Evolutionary conservation across 1,140 invertebrate species (phyloP), one percentile per base, ranked within the genome.

Genomic region (Plutomurus gul): DNA sequence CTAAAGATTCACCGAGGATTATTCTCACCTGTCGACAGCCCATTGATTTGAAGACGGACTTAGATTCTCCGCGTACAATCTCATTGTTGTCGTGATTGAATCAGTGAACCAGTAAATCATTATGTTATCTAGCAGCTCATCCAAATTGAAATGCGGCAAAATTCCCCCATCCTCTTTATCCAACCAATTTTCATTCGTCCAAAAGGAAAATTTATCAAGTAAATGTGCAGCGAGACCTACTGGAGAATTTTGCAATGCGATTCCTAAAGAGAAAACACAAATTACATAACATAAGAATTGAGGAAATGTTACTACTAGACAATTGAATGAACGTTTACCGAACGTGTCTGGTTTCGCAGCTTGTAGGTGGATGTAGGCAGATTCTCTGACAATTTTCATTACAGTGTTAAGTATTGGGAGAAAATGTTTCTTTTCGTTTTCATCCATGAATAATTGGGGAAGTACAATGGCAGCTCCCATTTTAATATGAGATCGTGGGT

Each of bases 61-160:
- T 74, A 91, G 89, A 0, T 84, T 87, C 85, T 96, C 94, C 0
- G 92, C 87, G 83, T 96, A 96, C 8, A 95, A 86, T 75, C 95
- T 88, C 84, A 91, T 88, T 0, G 93, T 93, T 0, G 93, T 92
- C 0, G 92, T 93, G 1, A 95, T 93, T 1, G 91, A 91, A 77
- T 91, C 90, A 0, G 92, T 91, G 0, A 92, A 84, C 92, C 94
- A 97, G 85, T 96, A 97, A 37, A 96, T 86, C 93, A 96, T 96
- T 0, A 97, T 84, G 84, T 96, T 96, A 80, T 96, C 95, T 4
- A 97, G 86, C 1, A 97, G 85, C 10, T 95, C 92, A 73, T 94
- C 93, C 60, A 92, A 86, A 6, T 87, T 86, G 84, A 89, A 92
- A 81, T 90, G 89, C 46, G 86, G 77, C 0, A 89, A 88, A 0